phyloP scores from a whole-genome alignment of 1,140 invertebrate genomes.

The Heliconius himera region DNA sequence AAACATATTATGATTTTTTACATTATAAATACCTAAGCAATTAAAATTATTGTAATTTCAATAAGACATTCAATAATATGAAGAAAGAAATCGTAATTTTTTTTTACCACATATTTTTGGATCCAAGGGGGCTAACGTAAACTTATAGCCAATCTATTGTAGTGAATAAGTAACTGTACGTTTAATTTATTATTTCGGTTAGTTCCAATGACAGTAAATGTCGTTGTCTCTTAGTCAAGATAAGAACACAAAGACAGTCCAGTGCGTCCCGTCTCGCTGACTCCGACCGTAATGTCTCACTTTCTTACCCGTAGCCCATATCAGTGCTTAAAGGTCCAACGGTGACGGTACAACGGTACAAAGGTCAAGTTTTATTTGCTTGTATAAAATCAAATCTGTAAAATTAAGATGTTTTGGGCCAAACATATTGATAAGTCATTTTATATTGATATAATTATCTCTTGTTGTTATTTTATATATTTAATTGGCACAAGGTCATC shows the following conservation, averaged over 20 bases:
- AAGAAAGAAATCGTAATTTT: too few relatives aligned
- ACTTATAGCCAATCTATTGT: not conserved
- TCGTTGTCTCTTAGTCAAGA: not conserved
- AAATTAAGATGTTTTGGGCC: not conserved
- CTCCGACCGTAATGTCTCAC: not conserved
- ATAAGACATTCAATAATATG: too few relatives aligned
- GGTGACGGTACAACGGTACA: not conserved
- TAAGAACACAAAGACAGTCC: not conserved
- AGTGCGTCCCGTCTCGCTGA: not conserved
- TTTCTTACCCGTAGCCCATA: not conserved
- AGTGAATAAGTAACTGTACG: not conserved
- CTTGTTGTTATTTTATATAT: not conserved
- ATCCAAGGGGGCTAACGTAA: too few relatives aligned
- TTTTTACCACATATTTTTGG: too few relatives aligned
- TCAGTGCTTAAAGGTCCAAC: conserved; percentile 14
- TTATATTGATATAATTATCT: not conserved
- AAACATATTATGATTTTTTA: too few relatives aligned
- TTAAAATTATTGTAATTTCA: too few relatives aligned
- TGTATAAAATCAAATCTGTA: not conserved
- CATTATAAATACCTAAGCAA: too few relatives aligned
- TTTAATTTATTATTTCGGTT: not conserved
- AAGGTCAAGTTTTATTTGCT: conserved; percentile 25
- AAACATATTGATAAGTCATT: not conserved
- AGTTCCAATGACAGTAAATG: not conserved
- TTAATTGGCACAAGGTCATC: not conserved